These are phyloP conservation scores for Channa striata DNA, from an alignment of 2,797 vertebrate species.

Conservation along the genomic window DNA sequence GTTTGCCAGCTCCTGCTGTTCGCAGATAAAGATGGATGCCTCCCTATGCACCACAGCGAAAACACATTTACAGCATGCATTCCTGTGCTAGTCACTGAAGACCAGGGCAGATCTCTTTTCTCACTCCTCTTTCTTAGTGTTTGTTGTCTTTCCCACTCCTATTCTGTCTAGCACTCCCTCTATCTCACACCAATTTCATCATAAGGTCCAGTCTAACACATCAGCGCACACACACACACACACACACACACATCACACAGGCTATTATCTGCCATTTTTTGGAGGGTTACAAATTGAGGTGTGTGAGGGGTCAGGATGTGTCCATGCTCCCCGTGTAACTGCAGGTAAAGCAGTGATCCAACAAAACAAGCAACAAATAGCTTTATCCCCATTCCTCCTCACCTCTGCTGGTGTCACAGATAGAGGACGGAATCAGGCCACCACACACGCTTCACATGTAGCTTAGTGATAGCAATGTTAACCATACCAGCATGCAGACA, in stretches of 20 bases:
- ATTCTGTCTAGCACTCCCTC: slow-evolving; percentile 9
- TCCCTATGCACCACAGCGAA: slow-evolving; percentile 37
- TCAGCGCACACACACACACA: not conserved
- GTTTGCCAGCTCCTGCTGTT: slow-evolving; percentile 55
- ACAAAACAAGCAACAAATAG: slow-evolving; percentile 61
- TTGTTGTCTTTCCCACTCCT: slow-evolving; percentile 3
- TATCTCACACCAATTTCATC: slow-evolving; percentile 46
- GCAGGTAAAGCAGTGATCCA: slow-evolving; percentile 45
- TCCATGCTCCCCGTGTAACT: slow-evolving; percentile 45
- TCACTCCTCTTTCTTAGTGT: slow-evolving; percentile 1
- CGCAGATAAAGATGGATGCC: slow-evolving; percentile 64
- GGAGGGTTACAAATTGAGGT: slow-evolving; percentile 70
- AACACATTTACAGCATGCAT: slow-evolving; percentile 61
- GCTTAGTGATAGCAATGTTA: slow-evolving; percentile 11
- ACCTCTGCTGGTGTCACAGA: slow-evolving; percentile 49
- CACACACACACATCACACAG: not conserved
- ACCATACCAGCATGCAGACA: slow-evolving; percentile 9
- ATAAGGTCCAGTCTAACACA: slow-evolving; percentile 29
- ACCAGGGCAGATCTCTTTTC: slow-evolving; percentile 2
- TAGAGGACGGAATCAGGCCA: slow-evolving; percentile 25
- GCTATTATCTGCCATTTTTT: slow-evolving; percentile 58
- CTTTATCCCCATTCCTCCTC: slow-evolving; percentile 50
- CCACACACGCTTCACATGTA: slow-evolving; percentile 31
- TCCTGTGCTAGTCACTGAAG: slow-evolving; percentile 36
- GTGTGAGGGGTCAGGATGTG: slow-evolving; percentile 57